A percentile compares a stretch with the other conserved stretches of the same genome.
phyloP scores from a whole-genome alignment of 2,888 invertebrate species.

The Ochropacha duplaris region DNA sequence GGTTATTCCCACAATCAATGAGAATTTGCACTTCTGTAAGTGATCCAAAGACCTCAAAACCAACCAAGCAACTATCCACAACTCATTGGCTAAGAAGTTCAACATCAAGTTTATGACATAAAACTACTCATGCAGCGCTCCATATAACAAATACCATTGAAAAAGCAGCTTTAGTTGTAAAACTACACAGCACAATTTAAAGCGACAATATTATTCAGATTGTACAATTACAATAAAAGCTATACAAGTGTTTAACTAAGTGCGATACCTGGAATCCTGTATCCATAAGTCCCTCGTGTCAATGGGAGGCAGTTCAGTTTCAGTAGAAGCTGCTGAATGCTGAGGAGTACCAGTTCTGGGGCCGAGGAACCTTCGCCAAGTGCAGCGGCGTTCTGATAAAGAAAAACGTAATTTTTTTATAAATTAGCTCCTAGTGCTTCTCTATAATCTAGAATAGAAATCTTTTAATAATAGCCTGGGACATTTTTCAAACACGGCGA shows the following conservation, averaged over 20 bases:
- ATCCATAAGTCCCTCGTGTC: constrained; percentile 94
- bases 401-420: not conserved
- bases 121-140: not conserved
- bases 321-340: constrained; percentile 91
- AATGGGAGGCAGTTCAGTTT: constrained; percentile 92
- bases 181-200: not conserved
- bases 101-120: too few relatives aligned
- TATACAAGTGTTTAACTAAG: not conserved
- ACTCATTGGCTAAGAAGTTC: too few relatives aligned
- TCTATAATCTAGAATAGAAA: too few relatives aligned
- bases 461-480: too few relatives aligned
- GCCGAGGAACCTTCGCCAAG: constrained; percentile 89
- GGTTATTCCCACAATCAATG: too few relatives aligned
- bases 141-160: not conserved
- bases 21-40: too few relatives aligned
- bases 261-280: constrained; percentile 83
- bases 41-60: too few relatives aligned
- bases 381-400: constrained; percentile 86
- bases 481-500: too few relatives aligned
- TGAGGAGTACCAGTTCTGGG: constrained; percentile 82
- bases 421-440: too few relatives aligned
- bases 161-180: not conserved
- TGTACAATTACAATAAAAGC: not conserved
- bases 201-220: not conserved
- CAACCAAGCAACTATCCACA: too few relatives aligned